Base-by-base conservation (phyloP, 2,113 vertebrate genomes). In the Mobula birostris region DNA sequence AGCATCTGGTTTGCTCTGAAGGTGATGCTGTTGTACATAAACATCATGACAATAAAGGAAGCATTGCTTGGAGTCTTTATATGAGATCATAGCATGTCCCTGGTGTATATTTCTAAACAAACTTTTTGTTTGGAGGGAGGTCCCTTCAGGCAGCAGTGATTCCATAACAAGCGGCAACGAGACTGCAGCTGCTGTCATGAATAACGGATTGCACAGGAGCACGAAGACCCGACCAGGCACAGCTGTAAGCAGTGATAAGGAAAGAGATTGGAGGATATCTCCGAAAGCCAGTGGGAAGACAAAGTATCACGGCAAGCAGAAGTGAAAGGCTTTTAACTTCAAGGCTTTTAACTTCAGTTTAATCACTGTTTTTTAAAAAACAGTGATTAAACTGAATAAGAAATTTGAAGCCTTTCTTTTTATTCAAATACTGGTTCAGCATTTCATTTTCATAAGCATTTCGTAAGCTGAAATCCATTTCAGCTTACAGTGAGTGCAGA, bases 161-260 rank as follows among this genome's bases (percentile, higher is more conserved):
- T 82, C 94, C n/a, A 56, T 36, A 61, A 63, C 76, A 78, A 63
- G 76, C 40, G 32, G 56, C 91, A 76, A 21, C 27, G 68, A 48
- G 91, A 76, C 56, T 63, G 56, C 94, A 94, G 94, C 7, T 29
- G 27, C 48, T 94, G 94, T 94, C 94, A 94, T 36, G 76, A 66
- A 79, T 80, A 94, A 94, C 78, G 17, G 94, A 94, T 94, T 94
- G 94, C 94, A 80, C 9, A 66, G 94, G 29, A 66, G 29, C 4
- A 32, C 32, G 70, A 68, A 32, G 78, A 94, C 8, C 77, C 32
- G 63, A 21, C 56, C 9, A 32, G 79, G 76, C 94, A 94, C 94
- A 94, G 76, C 94, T 94, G 94, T 94, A 63, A 40, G 94, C 94
- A 80, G 77, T 36, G 94, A 94, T 94, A 94, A 94, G 94, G 78